A percentile compares a stretch with the other conserved stretches of the same genome.
phyloP scores from a whole-genome alignment of 2,888 invertebrate genomes.

The Xylocampa areola region DNA sequence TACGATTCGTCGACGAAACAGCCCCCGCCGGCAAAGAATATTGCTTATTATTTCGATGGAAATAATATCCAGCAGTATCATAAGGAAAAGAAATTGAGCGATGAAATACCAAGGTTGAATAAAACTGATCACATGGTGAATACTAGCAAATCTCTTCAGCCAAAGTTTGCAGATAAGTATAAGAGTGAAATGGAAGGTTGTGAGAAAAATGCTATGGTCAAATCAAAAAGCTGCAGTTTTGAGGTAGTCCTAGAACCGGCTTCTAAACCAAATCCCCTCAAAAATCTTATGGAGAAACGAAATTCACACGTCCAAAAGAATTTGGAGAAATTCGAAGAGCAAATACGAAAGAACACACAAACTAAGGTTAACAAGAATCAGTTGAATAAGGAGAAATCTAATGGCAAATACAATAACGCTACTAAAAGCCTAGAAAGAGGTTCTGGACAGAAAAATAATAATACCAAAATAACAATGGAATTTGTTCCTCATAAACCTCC shows the following conservation, averaged over 20 bases:
- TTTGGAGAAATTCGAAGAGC: slow-evolving; percentile 90
- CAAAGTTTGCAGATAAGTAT: slow-evolving; percentile 83
- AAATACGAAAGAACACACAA: slow-evolving; percentile 83
- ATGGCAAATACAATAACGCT: slow-evolving; percentile 80
- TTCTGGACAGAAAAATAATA: slow-evolving; percentile 82
- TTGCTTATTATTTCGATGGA: slow-evolving; percentile 88
- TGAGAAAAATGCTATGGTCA: slow-evolving; percentile 82
- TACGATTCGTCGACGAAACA: slow-evolving; percentile 82
- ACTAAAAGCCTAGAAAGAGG: slow-evolving; percentile 87
- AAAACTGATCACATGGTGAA: slow-evolving; percentile 88
- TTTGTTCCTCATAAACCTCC: slow-evolving; percentile 93
- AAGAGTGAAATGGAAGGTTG: slow-evolving; percentile 85
- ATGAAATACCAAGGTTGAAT: slow-evolving; percentile 90
- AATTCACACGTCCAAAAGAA: slow-evolving; percentile 89
- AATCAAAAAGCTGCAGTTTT: slow-evolving; percentile 88
- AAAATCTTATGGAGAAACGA: slow-evolving; percentile 84
- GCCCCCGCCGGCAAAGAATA: slow-evolving; percentile 83
- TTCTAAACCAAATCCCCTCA: slow-evolving; percentile 84
- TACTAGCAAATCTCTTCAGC: slow-evolving; percentile 83
- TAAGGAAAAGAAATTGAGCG: slow-evolving; percentile 79
- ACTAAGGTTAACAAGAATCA: slow-evolving; percentile 82
- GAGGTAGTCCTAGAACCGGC: slow-evolving; percentile 88
- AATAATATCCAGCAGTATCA: slow-evolving; percentile 81
- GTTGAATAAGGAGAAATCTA: slow-evolving; percentile 83
- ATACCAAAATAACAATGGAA: slow-evolving; percentile 86